Evolutionary conservation across 2,797 vertebrate genomes (phyloP).

Genomic region (Chelidonichthys spinosus): DNA sequence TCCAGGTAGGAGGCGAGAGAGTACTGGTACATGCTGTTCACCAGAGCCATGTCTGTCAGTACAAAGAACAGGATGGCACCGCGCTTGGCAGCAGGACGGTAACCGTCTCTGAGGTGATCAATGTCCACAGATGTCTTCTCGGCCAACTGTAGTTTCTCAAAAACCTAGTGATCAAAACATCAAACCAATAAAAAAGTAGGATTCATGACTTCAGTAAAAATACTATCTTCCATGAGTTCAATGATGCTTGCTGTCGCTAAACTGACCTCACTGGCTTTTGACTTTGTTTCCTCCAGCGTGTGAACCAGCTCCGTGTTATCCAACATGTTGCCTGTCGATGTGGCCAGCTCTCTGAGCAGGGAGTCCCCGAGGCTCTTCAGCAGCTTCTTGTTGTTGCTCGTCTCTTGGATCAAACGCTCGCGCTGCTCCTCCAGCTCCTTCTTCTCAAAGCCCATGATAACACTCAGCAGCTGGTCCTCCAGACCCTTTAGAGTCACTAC

Average conservation of each 20-base stretch:
- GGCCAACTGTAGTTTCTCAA: slow-evolving; percentile 92
- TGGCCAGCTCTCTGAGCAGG: slow-evolving; percentile 91
- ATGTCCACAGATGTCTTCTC: slow-evolving; percentile 89
- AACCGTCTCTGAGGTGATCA: slow-evolving; percentile 92
- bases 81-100: slow-evolving; percentile 92
- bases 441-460: slow-evolving; percentile 92
- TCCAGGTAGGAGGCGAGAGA: slow-evolving; percentile 93
- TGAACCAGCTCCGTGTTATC: slow-evolving; percentile 94
- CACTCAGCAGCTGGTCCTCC: slow-evolving; percentile 96
- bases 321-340: slow-evolving; percentile 96
- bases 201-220: slow-evolving; percentile 18
- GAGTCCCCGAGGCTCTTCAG: slow-evolving; percentile 94
- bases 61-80: slow-evolving; percentile 95
- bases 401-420: slow-evolving; percentile 94
- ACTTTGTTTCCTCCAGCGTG: slow-evolving; percentile 94
- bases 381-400: slow-evolving; percentile 93
- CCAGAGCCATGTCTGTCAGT: slow-evolving; percentile 94
- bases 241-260: background rate
- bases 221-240: background rate
- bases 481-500: slow-evolving; percentile 94
- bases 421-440: slow-evolving; percentile 94
- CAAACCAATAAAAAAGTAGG: slow-evolving; percentile 1
- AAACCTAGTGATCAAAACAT: slow-evolving; percentile 84
- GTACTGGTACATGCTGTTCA: slow-evolving; percentile 98
- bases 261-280: slow-evolving; percentile 92